These are phyloP conservation scores for Drosophila maculinotata DNA, from an alignment of 2,888 invertebrate species.

Conservation along the genomic window DNA sequence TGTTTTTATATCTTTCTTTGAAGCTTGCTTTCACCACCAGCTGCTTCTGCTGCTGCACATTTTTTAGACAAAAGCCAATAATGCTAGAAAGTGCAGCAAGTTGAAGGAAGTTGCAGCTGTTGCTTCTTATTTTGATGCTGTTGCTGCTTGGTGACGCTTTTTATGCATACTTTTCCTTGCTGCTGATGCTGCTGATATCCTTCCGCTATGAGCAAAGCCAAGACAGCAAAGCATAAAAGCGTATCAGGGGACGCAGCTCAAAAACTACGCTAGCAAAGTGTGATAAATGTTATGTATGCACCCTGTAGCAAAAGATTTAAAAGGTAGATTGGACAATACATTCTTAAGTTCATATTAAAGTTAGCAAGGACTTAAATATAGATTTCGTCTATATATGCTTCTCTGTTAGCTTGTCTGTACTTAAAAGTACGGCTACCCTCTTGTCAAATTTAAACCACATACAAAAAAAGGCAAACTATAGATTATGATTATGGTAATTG, in stretches of 20 bases:
- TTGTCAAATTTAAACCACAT: too few relatives aligned
- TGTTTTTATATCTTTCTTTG: slow-evolving; percentile 9
- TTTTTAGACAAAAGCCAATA: slow-evolving; percentile 47
- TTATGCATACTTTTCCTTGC: background rate
- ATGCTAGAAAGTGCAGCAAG: slow-evolving; percentile 37
- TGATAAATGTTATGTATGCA: slow-evolving; percentile 43
- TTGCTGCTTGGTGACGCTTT: background rate
- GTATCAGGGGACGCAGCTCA: slow-evolving; percentile 21
- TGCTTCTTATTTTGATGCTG: slow-evolving; percentile 18
- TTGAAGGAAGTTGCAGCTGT: slow-evolving; percentile 46
- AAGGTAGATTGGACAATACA: too few relatives aligned
- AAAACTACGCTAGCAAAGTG: slow-evolving; percentile 38
- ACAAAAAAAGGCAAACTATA: too few relatives aligned
- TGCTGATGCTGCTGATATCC: slow-evolving; percentile 27
- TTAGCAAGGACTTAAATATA: too few relatives aligned
- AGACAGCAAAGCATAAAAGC: slow-evolving; percentile 40
- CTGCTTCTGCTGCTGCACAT: slow-evolving; percentile 11
- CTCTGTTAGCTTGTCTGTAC: too few relatives aligned
- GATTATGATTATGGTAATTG: too few relatives aligned
- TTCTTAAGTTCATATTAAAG: too few relatives aligned
- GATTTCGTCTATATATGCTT: too few relatives aligned
- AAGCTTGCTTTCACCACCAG: slow-evolving; percentile 20
- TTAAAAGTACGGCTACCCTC: too few relatives aligned
- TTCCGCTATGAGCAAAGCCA: slow-evolving; percentile 18
- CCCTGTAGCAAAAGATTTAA: background rate